These are phyloP conservation scores for Rhipidura dahli DNA, from an alignment of 2,113 vertebrate species.

Conservation along the genomic window DNA sequence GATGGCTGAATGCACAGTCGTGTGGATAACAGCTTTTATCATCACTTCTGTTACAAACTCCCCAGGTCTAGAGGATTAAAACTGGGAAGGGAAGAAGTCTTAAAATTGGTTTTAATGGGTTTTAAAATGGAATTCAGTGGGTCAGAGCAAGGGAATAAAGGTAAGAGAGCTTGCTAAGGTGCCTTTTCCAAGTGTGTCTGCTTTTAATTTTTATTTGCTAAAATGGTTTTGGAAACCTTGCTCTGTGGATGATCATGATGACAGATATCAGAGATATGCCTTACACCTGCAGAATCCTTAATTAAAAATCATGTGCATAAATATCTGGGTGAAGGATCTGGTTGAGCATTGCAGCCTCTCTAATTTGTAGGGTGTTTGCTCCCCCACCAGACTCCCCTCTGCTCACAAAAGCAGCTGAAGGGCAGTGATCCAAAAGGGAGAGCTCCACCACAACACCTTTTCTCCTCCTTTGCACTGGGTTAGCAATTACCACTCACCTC, in stretches of 20 bases:
- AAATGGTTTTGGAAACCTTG: background rate
- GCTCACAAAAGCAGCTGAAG: background rate
- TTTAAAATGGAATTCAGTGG: background rate
- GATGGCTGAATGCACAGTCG: background rate
- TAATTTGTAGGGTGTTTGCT: background rate
- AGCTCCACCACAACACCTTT: background rate
- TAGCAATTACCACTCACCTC: background rate
- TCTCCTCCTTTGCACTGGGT: background rate
- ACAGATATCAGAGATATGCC: background rate
- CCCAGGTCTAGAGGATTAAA: background rate
- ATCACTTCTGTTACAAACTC: conserved; percentile 10
- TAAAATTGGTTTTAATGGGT: conserved; percentile 20
- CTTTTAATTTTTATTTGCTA: background rate
- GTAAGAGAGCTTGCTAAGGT: background rate
- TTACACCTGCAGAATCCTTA: background rate
- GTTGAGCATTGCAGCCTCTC: background rate
- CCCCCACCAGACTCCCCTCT: background rate
- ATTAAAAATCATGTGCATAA: background rate
- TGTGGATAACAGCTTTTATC: conserved; percentile 28
- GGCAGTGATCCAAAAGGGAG: background rate
- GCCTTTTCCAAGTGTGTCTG: background rate
- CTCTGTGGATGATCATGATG: background rate
- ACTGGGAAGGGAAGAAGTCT: background rate
- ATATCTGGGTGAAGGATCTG: background rate
- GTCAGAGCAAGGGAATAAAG: background rate